These are phyloP conservation scores for Cybosia mesomella DNA, from an alignment of 2,888 invertebrate genomes.

Conservation along the genomic window DNA sequence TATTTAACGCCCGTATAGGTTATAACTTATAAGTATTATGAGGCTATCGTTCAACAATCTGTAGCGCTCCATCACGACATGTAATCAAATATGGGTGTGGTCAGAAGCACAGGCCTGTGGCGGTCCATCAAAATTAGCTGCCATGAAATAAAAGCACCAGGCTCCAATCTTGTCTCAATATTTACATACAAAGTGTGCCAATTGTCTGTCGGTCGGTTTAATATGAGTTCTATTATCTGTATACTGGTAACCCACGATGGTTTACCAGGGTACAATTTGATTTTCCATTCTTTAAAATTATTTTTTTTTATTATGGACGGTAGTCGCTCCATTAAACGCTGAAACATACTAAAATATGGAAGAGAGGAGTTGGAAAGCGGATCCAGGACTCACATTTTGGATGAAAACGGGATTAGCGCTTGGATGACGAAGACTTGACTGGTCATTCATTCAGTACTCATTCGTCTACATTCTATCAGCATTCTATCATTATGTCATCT, in stretches of 20 bases:
- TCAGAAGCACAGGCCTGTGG: slow-evolving; percentile 36
- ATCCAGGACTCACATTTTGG: too few species aligned
- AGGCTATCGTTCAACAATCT: background rate
- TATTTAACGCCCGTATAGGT: background rate
- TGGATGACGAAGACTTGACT: too few species aligned
- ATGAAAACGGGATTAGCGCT: too few species aligned
- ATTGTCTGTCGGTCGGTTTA: slow-evolving; percentile 1
- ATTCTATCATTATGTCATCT: too few species aligned
- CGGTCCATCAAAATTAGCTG: slow-evolving; percentile 69
- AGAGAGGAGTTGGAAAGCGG: too few species aligned
- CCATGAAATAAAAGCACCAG: slow-evolving; percentile 56
- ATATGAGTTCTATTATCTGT: background rate
- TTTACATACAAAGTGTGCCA: slow-evolving; percentile 14
- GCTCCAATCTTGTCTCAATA: slow-evolving; percentile 20
- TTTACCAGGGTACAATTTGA: background rate
- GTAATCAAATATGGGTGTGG: slow-evolving; percentile 53
- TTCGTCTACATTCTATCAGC: too few species aligned
- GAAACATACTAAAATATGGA: too few species aligned
- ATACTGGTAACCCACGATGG: background rate
- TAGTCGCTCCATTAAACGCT: too few species aligned
- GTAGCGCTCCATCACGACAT: slow-evolving; percentile 24
- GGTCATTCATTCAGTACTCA: too few species aligned
- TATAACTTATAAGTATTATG: background rate
- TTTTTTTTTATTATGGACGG: background rate
- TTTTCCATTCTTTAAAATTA: background rate